These are phyloP conservation scores for Cantharis lateralis DNA, from an alignment of 2,888 invertebrate species.

Conservation along the genomic window DNA sequence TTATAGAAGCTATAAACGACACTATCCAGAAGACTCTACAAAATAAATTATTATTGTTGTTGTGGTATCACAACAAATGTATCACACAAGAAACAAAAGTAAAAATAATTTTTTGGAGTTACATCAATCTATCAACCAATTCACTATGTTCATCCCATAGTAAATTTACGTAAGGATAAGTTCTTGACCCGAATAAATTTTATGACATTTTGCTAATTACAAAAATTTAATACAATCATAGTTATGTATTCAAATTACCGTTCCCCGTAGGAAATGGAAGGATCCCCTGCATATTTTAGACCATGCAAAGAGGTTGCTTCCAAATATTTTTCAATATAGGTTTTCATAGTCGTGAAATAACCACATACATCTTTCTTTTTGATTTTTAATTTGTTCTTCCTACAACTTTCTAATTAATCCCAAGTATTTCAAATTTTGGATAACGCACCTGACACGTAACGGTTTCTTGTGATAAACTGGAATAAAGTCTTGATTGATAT, in stretches of 20 bases:
- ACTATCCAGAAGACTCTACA: conserved; percentile 71
- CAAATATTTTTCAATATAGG: conserved; percentile 5
- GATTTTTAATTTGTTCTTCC: background rate
- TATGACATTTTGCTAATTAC: too few species aligned
- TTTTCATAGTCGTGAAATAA: background rate
- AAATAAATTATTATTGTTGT: conserved; percentile 5
- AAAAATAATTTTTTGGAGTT: too few species aligned
- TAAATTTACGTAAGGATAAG: too few species aligned
- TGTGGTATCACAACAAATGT: too few species aligned
- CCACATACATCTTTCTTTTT: too few species aligned
- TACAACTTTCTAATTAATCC: background rate
- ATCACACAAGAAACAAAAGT: too few species aligned
- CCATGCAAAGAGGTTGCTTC: conserved; percentile 11
- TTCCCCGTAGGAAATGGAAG: conserved; percentile 9
- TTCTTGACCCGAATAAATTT: too few species aligned
- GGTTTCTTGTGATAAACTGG: background rate
- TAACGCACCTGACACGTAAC: background rate
- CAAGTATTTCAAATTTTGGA: background rate
- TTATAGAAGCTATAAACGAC: conserved; percentile 67
- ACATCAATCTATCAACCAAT: too few species aligned
- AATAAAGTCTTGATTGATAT: background rate
- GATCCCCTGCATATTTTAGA: conserved; percentile 5
- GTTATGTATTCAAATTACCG: background rate
- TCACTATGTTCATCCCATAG: too few species aligned
- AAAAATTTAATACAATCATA: too few species aligned